Conservation (phyloP, 2,888 invertebrate species). For the Diarsia mendica region DNA sequence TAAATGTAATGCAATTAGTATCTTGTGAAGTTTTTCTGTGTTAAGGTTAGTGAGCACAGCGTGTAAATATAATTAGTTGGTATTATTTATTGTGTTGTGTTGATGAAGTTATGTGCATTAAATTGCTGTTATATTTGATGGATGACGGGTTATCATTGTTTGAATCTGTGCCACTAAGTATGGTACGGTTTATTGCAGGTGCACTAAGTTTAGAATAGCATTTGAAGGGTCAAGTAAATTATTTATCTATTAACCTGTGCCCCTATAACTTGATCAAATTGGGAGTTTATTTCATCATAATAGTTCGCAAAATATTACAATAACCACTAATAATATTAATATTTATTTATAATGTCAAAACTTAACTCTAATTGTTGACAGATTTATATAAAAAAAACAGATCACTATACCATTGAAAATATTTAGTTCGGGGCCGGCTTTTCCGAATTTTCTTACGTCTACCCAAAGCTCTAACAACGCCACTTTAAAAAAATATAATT, state of each 20-base stretch:
- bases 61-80: conserved; percentile 35
- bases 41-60: conserved; percentile 46
- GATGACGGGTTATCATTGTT: conserved; percentile 30
- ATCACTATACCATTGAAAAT: background rate
- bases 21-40: conserved; percentile 59
- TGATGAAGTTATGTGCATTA: conserved; percentile 44
- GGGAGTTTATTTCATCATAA: background rate
- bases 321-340: background rate
- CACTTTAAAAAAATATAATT: too few species aligned
- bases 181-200: background rate
- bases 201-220: background rate
- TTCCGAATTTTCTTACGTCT: background rate
- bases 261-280: background rate
- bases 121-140: conserved; percentile 33
- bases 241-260: background rate
- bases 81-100: conserved; percentile 43
- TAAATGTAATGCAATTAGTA: conserved; percentile 55
- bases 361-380: background rate
- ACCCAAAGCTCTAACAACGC: background rate
- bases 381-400: background rate
- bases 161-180: background rate
- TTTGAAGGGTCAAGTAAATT: background rate
- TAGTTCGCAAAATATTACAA: background rate
- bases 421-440: background rate
- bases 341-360: background rate